phyloP scores from a whole-genome alignment of 1,140 invertebrate genomes.

The Drosophila repletoides region DNA sequence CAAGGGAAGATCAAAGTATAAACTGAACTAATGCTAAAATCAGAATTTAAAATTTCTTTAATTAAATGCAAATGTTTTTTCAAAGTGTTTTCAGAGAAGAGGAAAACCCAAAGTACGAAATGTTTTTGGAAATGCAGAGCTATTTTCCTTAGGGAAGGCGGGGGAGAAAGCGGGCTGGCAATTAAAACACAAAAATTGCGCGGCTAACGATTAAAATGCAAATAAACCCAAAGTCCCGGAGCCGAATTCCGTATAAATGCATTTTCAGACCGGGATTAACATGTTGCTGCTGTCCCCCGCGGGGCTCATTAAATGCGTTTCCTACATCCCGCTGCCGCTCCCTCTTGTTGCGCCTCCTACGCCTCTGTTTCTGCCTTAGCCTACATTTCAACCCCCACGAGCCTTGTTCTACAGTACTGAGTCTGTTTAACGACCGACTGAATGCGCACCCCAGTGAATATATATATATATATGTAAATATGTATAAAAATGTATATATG shows the following conservation, averaged over 20 bases:
- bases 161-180: conserved; percentile 21
- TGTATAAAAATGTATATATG: background rate
- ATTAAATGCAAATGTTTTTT: too few relatives aligned
- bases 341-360: background rate
- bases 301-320: conserved; percentile 75
- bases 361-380: background rate
- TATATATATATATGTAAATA: background rate
- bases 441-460: conserved; percentile 45
- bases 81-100: too few relatives aligned
- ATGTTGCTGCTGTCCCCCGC: conserved; percentile 68
- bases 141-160: background rate
- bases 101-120: background rate
- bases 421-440: conserved; percentile 54
- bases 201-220: conserved; percentile 57
- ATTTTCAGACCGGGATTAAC: conserved; percentile 57
- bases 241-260: conserved; percentile 18
- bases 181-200: conserved; percentile 56
- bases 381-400: background rate
- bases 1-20: too few relatives aligned
- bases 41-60: too few relatives aligned
- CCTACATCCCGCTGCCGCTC: background rate
- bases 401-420: background rate
- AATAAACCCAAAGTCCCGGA: conserved; percentile 8
- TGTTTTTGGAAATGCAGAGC: conserved; percentile 9
- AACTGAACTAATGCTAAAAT: too few relatives aligned